Evolutionary conservation across 2,888 invertebrate species (phyloP).

Genomic region (Drosophila monieri): DNA sequence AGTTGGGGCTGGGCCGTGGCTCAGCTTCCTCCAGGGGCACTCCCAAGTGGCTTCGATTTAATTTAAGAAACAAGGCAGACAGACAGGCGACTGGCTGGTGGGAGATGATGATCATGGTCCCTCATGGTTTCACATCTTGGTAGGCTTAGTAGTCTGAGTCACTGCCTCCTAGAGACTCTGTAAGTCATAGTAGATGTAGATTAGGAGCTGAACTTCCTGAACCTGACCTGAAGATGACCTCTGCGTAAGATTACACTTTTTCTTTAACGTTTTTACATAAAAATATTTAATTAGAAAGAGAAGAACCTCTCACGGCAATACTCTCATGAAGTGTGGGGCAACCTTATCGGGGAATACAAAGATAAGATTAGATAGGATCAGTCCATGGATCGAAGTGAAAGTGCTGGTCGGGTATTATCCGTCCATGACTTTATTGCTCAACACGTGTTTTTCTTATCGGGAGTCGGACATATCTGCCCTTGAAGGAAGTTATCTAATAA

Average conservation of each 20-base stretch:
- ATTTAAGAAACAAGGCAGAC: conserved; percentile 42
- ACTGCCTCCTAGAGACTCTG: too few species aligned
- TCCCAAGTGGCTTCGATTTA: conserved; percentile 59
- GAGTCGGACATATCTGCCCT: too few species aligned
- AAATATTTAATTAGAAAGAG: too few species aligned
- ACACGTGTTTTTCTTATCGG: conserved; percentile 31
- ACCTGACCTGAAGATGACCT: neutral
- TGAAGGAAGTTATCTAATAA: neutral
- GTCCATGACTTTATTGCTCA: conserved; percentile 8
- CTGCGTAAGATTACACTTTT: neutral
- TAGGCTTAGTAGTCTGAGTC: too few species aligned
- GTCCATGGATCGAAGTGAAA: conserved; percentile 18
- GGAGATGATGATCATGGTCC: too few species aligned
- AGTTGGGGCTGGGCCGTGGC: conserved; percentile 25
- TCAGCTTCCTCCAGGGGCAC: too few species aligned
- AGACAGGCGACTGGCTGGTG: conserved; percentile 12
- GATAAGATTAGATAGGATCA: conserved; percentile 49
- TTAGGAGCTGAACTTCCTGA: too few species aligned
- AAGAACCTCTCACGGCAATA: neutral
- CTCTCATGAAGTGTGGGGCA: conserved; percentile 9
- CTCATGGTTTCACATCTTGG: too few species aligned
- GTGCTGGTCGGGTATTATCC: conserved; percentile 6
- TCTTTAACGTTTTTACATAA: too few species aligned
- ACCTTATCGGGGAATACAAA: conserved; percentile 15
- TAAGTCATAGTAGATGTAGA: too few species aligned